phyloP scores from a whole-genome alignment of 2,888 invertebrate species.

The Girardia tigrina region DNA sequence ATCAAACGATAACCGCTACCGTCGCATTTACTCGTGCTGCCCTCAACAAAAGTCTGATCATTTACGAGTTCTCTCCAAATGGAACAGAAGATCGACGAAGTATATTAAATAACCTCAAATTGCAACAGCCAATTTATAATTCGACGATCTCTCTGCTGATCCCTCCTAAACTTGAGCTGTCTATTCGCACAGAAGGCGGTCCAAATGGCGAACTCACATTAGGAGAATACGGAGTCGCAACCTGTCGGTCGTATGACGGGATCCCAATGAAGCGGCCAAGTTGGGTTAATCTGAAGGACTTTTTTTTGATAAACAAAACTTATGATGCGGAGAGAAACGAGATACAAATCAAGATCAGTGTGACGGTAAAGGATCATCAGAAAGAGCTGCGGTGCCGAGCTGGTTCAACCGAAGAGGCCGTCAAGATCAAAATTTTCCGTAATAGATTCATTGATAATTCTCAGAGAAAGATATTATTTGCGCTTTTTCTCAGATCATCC shows the following conservation, averaged over 20 bases:
- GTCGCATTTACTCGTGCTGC: not conserved
- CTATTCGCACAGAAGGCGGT: not conserved
- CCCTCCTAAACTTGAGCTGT: not conserved
- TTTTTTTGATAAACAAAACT: not conserved
- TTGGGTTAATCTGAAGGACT: not conserved
- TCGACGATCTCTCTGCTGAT: too few species aligned
- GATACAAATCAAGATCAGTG: not conserved
- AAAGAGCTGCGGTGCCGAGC: not conserved
- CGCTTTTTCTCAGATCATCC: too few species aligned
- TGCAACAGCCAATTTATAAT: too few species aligned
- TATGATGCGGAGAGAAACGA: not conserved
- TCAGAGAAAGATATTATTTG: too few species aligned
- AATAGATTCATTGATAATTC: too few species aligned
- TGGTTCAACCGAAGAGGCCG: not conserved
- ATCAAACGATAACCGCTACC: not conserved
- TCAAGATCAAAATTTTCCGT: not conserved
- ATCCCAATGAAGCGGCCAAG: not conserved
- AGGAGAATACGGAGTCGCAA: not conserved
- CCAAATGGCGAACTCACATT: not conserved
- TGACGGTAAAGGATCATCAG: not conserved
- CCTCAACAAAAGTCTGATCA: not conserved
- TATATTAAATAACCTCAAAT: not conserved
- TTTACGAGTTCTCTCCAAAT: not conserved
- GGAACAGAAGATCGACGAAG: not conserved
- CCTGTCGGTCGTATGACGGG: not conserved